Evolutionary conservation across 2,797 vertebrate species (phyloP).

Genomic region (Bovichtus diacanthus): DNA sequence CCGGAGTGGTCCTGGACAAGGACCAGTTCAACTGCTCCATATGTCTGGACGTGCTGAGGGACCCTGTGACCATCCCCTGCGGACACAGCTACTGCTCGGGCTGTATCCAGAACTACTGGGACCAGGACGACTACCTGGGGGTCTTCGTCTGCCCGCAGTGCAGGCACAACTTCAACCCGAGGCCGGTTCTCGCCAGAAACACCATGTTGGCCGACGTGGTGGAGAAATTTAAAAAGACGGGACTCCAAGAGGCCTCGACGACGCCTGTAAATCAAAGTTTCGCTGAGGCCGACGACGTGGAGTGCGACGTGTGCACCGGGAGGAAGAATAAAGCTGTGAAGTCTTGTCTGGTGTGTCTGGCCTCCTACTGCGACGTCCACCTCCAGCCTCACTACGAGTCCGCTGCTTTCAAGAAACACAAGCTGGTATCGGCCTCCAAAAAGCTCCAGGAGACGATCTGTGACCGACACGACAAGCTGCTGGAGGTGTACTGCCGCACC

Average conservation of each 20-base stretch:
- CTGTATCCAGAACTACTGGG: slow-evolving; percentile 86
- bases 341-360: slow-evolving; percentile 94
- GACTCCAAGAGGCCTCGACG: slow-evolving; percentile 45
- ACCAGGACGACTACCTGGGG: slow-evolving; percentile 82
- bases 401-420: slow-evolving; percentile 90
- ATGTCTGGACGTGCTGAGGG: slow-evolving; percentile 83
- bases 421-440: slow-evolving; percentile 83
- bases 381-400: slow-evolving; percentile 91
- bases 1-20: slow-evolving; percentile 81
- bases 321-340: slow-evolving; percentile 85
- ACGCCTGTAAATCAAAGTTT: neutral
- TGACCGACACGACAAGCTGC: slow-evolving; percentile 87
- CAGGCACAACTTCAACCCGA: slow-evolving; percentile 81
- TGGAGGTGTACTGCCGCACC: slow-evolving; percentile 91
- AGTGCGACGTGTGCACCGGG: slow-evolving; percentile 90
- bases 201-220: slow-evolving; percentile 86
- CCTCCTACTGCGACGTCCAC: slow-evolving; percentile 93
- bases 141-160: slow-evolving; percentile 85
- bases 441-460: slow-evolving; percentile 89
- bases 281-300: slow-evolving; percentile 72
- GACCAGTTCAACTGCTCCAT: slow-evolving; percentile 87
- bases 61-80: slow-evolving; percentile 86
- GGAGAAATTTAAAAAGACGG: slow-evolving; percentile 77
- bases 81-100: slow-evolving; percentile 84
- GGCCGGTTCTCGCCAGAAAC: slow-evolving; percentile 82